Evolutionary conservation across 2,113 vertebrate species (phyloP), one percentile per base, ranked within the genome.

Genomic region (Aegypius monachus): DNA sequence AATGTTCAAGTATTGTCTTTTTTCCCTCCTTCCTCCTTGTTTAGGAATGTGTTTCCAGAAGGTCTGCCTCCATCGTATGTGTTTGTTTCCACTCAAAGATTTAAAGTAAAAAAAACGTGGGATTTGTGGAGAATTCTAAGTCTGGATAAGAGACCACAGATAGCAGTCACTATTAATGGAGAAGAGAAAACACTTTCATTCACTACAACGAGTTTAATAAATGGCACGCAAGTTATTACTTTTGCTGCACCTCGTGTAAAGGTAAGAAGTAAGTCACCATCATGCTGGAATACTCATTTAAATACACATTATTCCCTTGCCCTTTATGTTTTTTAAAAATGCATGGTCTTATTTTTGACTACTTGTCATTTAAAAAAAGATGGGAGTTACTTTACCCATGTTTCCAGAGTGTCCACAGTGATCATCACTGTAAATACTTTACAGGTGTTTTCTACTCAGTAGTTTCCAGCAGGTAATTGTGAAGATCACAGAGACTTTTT

Each of bases 21-120:
- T 47, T 26, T 6, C 4, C 1, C 22, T 16, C 2, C 13, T 86
- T 62, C 16, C 2, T 2, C 34, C 82, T 66, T 70, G 50, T 95
- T 65, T 84, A 99, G 99, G 96, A 97, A 97, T 86, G 98, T 99
- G 85, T 99, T 99, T 94, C 99, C 99, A 78, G 99, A 99, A 97
- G 99, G 99, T 45, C 98, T 99, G 68, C 99, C 99, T 86, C 99
- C 99, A 66, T 99, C 99, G 9, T 99, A 99, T 83, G 99, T 99
- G 25, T 99, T 99, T 96, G 99, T 99, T 90, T 99, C 99, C 84
- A 99, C 99, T 8, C 97, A 99, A 97, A 99, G 99, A 95, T 99
- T 99, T 98, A 99, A 99, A 96, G 99, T 98, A 10, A 98, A 97
- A 68, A 99, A 99, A 96, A 98, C 98, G 4, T 99, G 99, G 99